phyloP scores from a whole-genome alignment of 2,888 invertebrate genomes.

The Eilema griseolum region DNA sequence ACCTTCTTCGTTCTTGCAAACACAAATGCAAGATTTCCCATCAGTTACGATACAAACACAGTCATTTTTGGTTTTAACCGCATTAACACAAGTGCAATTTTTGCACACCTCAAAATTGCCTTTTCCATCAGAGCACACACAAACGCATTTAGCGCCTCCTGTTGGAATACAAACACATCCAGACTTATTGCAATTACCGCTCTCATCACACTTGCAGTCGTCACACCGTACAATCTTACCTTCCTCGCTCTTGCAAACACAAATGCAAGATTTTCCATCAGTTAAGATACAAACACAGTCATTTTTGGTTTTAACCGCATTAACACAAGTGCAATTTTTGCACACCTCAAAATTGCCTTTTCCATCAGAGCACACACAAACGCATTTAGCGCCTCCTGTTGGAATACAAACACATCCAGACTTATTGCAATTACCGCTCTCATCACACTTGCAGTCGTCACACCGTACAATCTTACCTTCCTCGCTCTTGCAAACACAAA shows the following conservation, averaged over 20 bases:
- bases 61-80: no score
- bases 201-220: conserved; percentile 45
- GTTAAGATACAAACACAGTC: conserved; percentile 48
- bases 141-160: conserved; percentile 26
- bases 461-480: no score
- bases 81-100: conserved; percentile 39
- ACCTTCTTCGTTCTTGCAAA: conserved; percentile 17
- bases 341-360: conserved; percentile 42
- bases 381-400: conserved; percentile 48
- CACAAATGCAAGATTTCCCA: no score
- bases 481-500: no score
- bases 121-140: conserved; percentile 32
- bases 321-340: conserved; percentile 11
- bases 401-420: conserved; percentile 60
- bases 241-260: conserved; percentile 42
- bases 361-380: conserved; percentile 49
- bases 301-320: conserved; percentile 24
- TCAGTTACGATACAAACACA: no score
- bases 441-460: no score
- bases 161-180: conserved; percentile 60
- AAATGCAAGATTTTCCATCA: conserved; percentile 47
- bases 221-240: conserved; percentile 37
- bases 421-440: no score
- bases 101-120: conserved; percentile 40
- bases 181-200: conserved; percentile 50